Base-by-base conservation (phyloP, 2,888 invertebrate genomes). In the Agonopterix heracliana region DNA sequence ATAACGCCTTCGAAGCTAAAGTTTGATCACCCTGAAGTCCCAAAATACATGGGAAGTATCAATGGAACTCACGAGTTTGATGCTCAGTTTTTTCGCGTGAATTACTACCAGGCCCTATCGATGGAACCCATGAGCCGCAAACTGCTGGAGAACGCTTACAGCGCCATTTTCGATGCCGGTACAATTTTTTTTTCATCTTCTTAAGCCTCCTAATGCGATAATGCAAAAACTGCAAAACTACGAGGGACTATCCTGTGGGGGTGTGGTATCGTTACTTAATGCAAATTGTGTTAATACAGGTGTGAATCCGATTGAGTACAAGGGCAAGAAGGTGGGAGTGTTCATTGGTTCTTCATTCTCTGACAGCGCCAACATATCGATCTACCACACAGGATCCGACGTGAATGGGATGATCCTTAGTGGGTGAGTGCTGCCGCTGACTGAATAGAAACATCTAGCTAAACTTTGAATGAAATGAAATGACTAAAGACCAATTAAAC, bases 71-170 rank as follows among this genome's bases (percentile, higher is more conserved):
- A 79, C n/a, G 91, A 92, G 64, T 93, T 93, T 58, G 92, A 92
- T 67, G 90, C 91, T 1, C 85, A 89, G 1, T 92, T 91, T 62
- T 92, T 92, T 60, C 91, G 91, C 3, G 86, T 92, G 7, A 90
- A 90, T 61, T 89, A 89, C 50, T 90, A 90, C 53, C 92, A 93
- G 64, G 90, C 90, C 0, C 9, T 9, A 8, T 11, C 87, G 8
- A 86, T 93, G 82, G 92, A 93, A 64, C 92, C 92, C 0, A 91
- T 91, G 78, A 89, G 92, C 10, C 81, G 94, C 42, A 81, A 93
- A 5, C 38, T 38, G 4, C n/a, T 38, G 38, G 38, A 38, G 38
- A 38, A 38, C 5, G 38, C 38, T 38, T 38, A 38, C n/a, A n/a
- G 38, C 3, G 38, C 38, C n/a, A 38, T 38, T 10, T 38, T n/a